Base-by-base conservation (phyloP, 2,797 vertebrate species). In the Eulemur albifrons region DNA sequence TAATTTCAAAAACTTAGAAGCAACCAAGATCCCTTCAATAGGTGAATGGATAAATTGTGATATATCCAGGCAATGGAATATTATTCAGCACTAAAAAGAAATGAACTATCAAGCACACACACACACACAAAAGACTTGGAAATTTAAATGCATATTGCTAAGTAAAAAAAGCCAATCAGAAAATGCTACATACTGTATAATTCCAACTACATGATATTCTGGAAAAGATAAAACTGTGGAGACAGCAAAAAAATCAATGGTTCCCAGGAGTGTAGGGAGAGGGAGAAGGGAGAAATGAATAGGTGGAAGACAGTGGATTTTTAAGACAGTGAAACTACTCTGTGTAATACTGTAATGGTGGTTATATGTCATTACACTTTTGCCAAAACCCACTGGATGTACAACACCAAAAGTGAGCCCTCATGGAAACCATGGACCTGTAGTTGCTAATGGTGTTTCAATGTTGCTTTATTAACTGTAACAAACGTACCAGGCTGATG, bases 71-170 rank as follows among this genome's bases (percentile, higher is more conserved):
- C 52, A 89, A 94, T 32, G 32, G 75, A 88, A 85, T 85, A 73
- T 85, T 89, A 92, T 89, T 94, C 73, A 77, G 69, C 25, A 20
- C 81, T 38, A 88, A 91, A 93, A 67, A 85, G 54, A 83, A 70
- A 82, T 48, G 70, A 91, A 45, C 83, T 30, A 82, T 88, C 52
- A 65, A 63, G 70, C 45, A 8, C 63, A n/a, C 67, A 40, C 38
- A 75, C 10, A 20, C 21, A 25, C 67, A 82, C 45, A 63, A 43
- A 63, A 32, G 30, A 32, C 18, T 63, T 32, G 18, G 40, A 61
- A 45, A 61, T 38, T 25, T 38, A 79, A 79, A 54, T 54, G n/a
- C 76, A 79, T 27, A 27, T 35, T 9, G 54, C 38, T 67, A 50
- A 50, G n/a, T 25, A 23, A 32, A 27, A 83, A 48, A 65, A 50